Percentiles rank a stretch among this genome's conserved stretches.
Conservation (phyloP, 2,888 invertebrate genomes). For the Spialia ferax region DNA sequence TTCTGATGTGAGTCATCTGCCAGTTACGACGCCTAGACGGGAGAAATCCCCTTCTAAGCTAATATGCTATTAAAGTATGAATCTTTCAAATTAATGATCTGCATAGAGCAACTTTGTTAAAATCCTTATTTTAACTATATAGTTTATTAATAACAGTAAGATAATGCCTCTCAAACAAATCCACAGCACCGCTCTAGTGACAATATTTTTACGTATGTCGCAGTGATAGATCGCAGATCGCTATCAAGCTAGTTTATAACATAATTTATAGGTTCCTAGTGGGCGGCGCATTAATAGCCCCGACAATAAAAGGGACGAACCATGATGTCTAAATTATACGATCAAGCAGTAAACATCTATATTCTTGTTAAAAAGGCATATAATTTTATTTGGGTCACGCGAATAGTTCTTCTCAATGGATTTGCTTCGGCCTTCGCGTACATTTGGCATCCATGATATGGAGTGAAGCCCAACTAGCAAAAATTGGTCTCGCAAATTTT, state of each 20-base stretch:
- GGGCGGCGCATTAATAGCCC: slow-evolving; percentile 54
- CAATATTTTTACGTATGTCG: slow-evolving; percentile 32
- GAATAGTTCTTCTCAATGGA: slow-evolving; percentile 6
- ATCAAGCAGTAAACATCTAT: slow-evolving; percentile 46
- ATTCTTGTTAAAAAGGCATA: slow-evolving; percentile 41
- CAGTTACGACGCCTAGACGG: no score
- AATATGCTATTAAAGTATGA: no score
- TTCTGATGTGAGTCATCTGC: no score
- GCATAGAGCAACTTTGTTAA: no score
- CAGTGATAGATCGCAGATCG: slow-evolving; percentile 44
- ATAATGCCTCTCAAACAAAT: neutral
- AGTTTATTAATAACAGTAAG: neutral
- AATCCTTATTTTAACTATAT: no score
- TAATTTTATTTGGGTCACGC: slow-evolving; percentile 44
- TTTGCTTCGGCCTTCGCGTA: neutral
- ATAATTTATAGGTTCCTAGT: slow-evolving; percentile 55
- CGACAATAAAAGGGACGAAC: slow-evolving; percentile 53
- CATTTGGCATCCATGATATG: neutral
- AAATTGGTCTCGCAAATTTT: no score
- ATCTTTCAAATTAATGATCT: no score
- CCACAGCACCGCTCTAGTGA: neutral
- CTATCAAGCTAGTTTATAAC: slow-evolving; percentile 52
- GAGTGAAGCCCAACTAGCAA: no score
- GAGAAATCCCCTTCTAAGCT: no score
- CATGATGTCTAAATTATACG: slow-evolving; percentile 54